Base-by-base conservation (phyloP, 2,113 vertebrate species). In the Pseudois nayaur region DNA sequence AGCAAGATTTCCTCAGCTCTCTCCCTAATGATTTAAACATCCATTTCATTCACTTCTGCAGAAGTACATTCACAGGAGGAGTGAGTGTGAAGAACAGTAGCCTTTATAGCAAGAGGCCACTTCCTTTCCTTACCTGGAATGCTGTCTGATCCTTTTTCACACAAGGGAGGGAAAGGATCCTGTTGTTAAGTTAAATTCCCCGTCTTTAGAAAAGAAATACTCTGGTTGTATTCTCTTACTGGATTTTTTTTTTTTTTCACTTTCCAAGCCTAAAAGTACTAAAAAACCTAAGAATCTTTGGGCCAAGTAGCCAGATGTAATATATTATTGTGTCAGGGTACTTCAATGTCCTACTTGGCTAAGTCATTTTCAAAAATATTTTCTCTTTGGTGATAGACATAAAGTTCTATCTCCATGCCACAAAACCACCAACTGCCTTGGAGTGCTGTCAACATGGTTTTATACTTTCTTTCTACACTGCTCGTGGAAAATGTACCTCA, bases 11-110 rank as follows among this genome's bases (percentile, higher is more conserved):
- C 97, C 94, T 98, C 97, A 95, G 94, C 97, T 97, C 48, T 93
- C 91, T 97, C 94, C 97, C 85, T 98, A 95, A 98, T 98, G 94
- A 93, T 93, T 98, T 98, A 97, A 98, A 96, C 98, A 98, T 98
- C 86, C 96, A 97, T 87, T 98, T 98, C 97, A 98, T 91, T 97
- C 92, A 96, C n/a, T 97, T 86, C 91, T 96, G 84, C 48, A 95
- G 57, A 97, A 97, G 17, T 54, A 92, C 85, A 96, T 97, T 97
- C 96, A 78, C 93, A 97, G 96, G 97, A 94, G 84, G 78, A 89
- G n/a, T 17, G 31, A 94, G 50, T n/a, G 50, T 59, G 94, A 97
- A 95, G 87, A 98, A 98, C 98, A 97, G 98, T 94, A 98, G 97
- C 87, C 92, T 54, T 95, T 17, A 23, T 0, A 0, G 71, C 82